A percentile compares a stretch with the other conserved stretches of the same genome.
Conservation (phyloP, 2,113 vertebrate genomes). For the Odobenus rosmarus region DNA sequence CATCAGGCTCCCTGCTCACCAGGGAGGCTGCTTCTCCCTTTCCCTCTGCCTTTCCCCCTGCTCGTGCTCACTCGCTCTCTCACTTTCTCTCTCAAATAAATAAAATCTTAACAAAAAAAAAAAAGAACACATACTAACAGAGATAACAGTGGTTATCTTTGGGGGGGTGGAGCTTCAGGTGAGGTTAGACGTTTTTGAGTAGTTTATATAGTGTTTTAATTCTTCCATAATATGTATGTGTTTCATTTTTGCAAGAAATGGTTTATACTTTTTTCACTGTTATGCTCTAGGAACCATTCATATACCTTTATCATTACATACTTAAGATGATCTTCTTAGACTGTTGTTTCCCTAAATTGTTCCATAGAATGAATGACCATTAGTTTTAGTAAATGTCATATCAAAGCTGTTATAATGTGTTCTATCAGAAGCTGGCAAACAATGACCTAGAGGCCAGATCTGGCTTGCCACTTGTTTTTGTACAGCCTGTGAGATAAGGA, state of each 20-base stretch:
- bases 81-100: neutral
- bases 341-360: neutral
- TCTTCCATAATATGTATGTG: neutral
- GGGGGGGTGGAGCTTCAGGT: neutral
- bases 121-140: neutral
- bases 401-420: neutral
- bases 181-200: neutral
- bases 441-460: neutral
- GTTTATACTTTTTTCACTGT: neutral
- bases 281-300: neutral
- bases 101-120: neutral
- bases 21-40: neutral
- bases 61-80: neutral
- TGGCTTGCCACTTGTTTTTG: neutral
- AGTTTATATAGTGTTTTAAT: neutral
- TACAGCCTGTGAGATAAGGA: neutral
- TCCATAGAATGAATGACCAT: neutral
- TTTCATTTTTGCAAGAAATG: neutral
- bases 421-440: neutral
- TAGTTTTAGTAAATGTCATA: neutral
- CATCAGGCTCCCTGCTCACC: neutral
- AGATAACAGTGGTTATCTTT: neutral
- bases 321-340: neutral
- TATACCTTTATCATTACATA: neutral
- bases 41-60: neutral